Base-by-base conservation (phyloP, 2,113 vertebrate genomes). In the Ammospiza nelsoni region DNA sequence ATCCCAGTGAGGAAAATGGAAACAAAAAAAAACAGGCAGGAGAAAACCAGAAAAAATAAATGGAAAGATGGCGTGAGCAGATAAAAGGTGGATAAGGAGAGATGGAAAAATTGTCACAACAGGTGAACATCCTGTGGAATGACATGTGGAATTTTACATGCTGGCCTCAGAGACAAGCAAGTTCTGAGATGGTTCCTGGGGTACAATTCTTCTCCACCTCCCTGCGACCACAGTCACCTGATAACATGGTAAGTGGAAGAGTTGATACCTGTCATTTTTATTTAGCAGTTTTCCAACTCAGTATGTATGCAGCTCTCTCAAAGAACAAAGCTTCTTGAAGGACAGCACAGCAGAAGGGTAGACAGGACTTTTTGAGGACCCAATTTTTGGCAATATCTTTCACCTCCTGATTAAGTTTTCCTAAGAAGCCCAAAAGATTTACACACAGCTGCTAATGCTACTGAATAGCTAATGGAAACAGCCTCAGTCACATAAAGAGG, bases 111-210 rank as follows among this genome's bases (percentile, higher is more conserved):
- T 33, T 28, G 20, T 61, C 57, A 54, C 1, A 0, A 15, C 13
- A 13, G 21, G 17, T 13, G 9, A 86, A 10, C 12, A 72, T 49
- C 31, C 86, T 49, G n/a, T 86, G 73, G 81, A 77, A 51, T 46
- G 21, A 46, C 28, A 39, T 19, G 35, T 41, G 14, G 57, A 77
- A 74, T 71, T 95, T 84, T 62, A 66, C 18, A 4, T 24, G 25
- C n/a, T 5, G 2, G 14, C 28, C 51, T 76, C 54, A 62, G 51
- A 77, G 51, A 74, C 0, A 0, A 79, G 28, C 39, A 75, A 29
- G 23, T 65, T 37, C 37, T 0, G 0, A 73, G 41, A 15, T 0
- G 0, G 0, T 46, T 88, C 52, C 49, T 79, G 17, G 33, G 9
- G 5, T 4, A 9, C 4, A 6, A 43, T 31, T 61, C 67, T 46